These are phyloP conservation scores for Arizona elegans DNA, from an alignment of 2,113 vertebrate species.

Conservation along the genomic window DNA sequence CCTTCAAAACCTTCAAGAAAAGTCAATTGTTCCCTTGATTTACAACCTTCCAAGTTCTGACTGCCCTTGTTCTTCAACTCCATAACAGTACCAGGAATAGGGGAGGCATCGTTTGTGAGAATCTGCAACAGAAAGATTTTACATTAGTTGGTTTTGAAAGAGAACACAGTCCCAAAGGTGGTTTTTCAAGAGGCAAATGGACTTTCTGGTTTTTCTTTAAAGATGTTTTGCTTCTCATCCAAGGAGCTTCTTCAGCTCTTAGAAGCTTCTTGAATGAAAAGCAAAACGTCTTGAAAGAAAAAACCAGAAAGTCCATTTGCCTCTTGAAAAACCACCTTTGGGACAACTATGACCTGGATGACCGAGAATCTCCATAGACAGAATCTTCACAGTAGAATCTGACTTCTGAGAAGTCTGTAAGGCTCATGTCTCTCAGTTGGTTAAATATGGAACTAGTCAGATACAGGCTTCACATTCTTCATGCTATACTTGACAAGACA, in stretches of 20 bases:
- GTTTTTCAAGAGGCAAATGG: too few species aligned
- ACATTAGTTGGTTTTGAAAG: background rate
- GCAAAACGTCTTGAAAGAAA: too few species aligned
- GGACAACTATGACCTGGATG: too few species aligned
- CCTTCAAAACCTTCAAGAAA: fast-evolving
- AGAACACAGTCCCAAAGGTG: too few species aligned
- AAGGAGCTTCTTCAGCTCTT: too few species aligned
- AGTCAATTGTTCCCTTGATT: background rate
- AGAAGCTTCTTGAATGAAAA: too few species aligned
- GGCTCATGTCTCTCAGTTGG: background rate
- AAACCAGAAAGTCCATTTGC: too few species aligned
- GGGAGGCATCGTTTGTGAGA: background rate
- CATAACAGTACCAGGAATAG: fast-evolving
- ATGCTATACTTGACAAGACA: background rate
- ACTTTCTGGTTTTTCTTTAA: too few species aligned
- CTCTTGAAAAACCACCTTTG: too few species aligned
- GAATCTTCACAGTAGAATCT: background rate
- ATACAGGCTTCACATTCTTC: background rate
- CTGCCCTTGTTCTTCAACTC: background rate
- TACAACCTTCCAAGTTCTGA: background rate
- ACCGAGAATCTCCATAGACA: too few species aligned
- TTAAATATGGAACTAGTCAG: background rate
- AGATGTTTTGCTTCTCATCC: too few species aligned
- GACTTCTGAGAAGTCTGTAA: background rate
- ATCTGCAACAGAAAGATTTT: slow-evolving; percentile 48